A percentile compares a stretch with the other conserved stretches of the same genome.
phyloP scores from a whole-genome alignment of 2,797 vertebrate genomes.

The Pseudomugil gertrudae region DNA sequence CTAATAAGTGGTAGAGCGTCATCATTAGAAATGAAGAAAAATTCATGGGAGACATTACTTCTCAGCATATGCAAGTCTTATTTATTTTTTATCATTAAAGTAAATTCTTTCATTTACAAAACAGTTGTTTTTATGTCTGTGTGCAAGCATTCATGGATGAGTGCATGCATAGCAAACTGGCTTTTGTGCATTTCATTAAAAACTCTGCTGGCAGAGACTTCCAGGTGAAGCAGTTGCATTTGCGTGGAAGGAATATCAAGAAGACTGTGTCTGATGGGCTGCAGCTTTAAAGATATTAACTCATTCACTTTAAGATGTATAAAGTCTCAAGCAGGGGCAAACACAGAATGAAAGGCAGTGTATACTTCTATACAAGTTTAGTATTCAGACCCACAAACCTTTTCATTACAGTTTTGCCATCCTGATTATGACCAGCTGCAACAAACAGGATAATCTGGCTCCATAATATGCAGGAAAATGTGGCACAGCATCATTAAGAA shows the following conservation, averaged over 20 bases:
- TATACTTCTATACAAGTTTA: slow-evolving; percentile 37
- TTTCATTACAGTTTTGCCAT: slow-evolving; percentile 56
- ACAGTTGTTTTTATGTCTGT: slow-evolving; percentile 33
- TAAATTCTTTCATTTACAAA: slow-evolving; percentile 39
- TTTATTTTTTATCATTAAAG: slow-evolving; percentile 45
- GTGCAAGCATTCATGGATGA: slow-evolving; percentile 38
- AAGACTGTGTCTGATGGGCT: slow-evolving; percentile 59
- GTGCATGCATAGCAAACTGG: slow-evolving; percentile 60
- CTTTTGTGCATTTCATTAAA: slow-evolving; percentile 74
- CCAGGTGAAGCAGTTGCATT: slow-evolving; percentile 56
- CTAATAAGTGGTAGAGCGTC: slow-evolving; percentile 28
- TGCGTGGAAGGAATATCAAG: slow-evolving; percentile 72
- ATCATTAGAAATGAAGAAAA: slow-evolving; percentile 45
- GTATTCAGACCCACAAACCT: slow-evolving; percentile 45
- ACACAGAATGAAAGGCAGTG: slow-evolving; percentile 32
- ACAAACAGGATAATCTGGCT: slow-evolving; percentile 21
- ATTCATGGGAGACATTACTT: slow-evolving; percentile 45
- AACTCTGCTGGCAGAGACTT: slow-evolving; percentile 81
- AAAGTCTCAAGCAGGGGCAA: slow-evolving; percentile 16
- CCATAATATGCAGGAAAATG: slow-evolving; percentile 40
- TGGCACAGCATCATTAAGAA: slow-evolving; percentile 31
- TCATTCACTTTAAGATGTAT: slow-evolving; percentile 41
- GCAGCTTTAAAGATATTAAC: slow-evolving; percentile 67
- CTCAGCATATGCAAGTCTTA: slow-evolving; percentile 17
- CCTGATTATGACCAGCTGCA: slow-evolving; percentile 55